Evolutionary conservation across 1,140 invertebrate species (phyloP).

Genomic region (Brachionus rubens): DNA sequence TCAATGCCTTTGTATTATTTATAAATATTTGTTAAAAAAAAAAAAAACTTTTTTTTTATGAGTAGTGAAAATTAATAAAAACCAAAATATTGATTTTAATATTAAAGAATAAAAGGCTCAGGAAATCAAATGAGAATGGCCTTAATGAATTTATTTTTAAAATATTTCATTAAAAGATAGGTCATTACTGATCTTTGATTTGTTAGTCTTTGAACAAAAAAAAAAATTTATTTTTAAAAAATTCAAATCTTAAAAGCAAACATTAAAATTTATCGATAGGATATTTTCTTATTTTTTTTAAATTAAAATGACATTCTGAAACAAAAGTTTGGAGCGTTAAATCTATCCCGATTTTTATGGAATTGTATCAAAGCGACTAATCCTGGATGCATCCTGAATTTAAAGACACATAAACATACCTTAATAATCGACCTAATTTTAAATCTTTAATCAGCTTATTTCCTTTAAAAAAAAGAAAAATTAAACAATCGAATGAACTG

Average conservation of each 20-base stretch:
- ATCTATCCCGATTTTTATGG: too few species aligned
- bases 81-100: conserved; percentile 24
- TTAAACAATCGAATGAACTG: conserved; percentile 31
- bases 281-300: too few species aligned
- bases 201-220: background rate
- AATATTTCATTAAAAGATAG: too few species aligned
- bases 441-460: background rate
- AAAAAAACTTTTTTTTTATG: background rate
- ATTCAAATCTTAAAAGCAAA: conserved; percentile 12
- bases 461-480: conserved; percentile 1
- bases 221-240: background rate
- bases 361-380: too few species aligned
- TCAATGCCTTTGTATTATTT: background rate
- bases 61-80: conserved; percentile 4
- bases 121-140: conserved; percentile 10
- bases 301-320: too few species aligned
- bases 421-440: too few species aligned
- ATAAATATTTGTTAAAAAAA: conserved; percentile 8
- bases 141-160: background rate
- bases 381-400: too few species aligned
- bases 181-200: background rate
- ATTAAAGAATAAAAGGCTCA: conserved; percentile 7
- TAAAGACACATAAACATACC: too few species aligned
- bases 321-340: too few species aligned
- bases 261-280: too few species aligned